phyloP scores from a whole-genome alignment of 2,113 vertebrate genomes.

The Gambusia affinis region DNA sequence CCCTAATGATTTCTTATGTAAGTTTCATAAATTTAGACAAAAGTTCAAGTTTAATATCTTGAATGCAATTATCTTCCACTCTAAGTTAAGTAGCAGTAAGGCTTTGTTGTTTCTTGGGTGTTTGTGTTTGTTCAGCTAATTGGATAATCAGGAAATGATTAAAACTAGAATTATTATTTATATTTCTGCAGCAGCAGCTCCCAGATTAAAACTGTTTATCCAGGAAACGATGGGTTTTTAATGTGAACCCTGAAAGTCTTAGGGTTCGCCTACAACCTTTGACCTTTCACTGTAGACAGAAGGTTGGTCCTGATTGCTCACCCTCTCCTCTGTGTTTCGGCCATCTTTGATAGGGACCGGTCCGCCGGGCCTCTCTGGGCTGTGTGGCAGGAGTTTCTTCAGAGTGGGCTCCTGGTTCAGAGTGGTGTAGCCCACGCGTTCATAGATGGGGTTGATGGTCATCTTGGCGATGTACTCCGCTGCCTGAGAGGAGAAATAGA shows the following conservation, averaged over 20 bases:
- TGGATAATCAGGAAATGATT: neutral
- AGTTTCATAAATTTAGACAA: neutral
- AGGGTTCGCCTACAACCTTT: neutral
- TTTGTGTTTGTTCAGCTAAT: neutral
- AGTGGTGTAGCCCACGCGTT: constrained; percentile 92
- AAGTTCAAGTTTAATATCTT: too few species aligned
- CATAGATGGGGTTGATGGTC: constrained; percentile 98
- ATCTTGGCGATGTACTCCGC: constrained; percentile 98
- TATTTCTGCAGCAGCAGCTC: too few species aligned
- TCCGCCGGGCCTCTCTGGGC: constrained; percentile 86
- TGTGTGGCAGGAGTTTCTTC: constrained; percentile 87
- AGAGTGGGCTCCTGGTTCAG: constrained; percentile 94
- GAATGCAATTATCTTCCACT: too few species aligned
- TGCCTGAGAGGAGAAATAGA: constrained; percentile 68
- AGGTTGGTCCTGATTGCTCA: constrained; percentile 73
- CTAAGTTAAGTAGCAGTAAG: too few species aligned
- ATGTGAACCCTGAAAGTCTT: neutral
- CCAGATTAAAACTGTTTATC: too few species aligned
- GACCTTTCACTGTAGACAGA: neutral
- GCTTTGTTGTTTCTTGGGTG: neutral
- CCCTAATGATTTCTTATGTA: neutral
- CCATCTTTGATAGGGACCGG: constrained; percentile 85
- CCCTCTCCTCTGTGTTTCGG: constrained; percentile 89
- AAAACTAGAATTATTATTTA: too few species aligned
- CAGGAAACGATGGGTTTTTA: neutral